A percentile compares a stretch with the other conserved stretches of the same genome.
phyloP scores from a whole-genome alignment of 2,797 vertebrate genomes.

The Ceryle rudis region DNA sequence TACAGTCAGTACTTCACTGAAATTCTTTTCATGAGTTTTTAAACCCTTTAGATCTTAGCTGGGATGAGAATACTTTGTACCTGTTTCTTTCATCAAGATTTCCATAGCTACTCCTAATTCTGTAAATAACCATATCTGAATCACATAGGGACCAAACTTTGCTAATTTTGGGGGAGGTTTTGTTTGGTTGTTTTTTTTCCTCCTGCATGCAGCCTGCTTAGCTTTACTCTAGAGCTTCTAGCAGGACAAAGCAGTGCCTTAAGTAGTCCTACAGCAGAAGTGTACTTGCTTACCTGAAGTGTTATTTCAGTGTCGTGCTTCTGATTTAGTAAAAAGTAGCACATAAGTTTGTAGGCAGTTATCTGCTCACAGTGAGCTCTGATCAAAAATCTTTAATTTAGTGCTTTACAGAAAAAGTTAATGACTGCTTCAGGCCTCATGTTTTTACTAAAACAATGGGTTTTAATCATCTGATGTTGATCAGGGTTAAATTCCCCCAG shows the following conservation, averaged over 20 bases:
- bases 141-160: background rate
- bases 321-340: background rate
- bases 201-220: background rate
- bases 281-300: fast-evolving
- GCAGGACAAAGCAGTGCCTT: background rate
- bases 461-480: background rate
- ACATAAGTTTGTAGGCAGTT: background rate
- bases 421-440: background rate
- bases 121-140: background rate
- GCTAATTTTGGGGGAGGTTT: background rate
- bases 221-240: background rate
- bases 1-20: background rate
- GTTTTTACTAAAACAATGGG: background rate
- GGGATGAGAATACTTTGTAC: background rate
- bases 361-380: background rate
- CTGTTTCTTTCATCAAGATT: background rate
- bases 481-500: background rate
- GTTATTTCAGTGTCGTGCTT: background rate
- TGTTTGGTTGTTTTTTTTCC: background rate
- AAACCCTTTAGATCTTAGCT: background rate
- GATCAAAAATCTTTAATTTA: background rate
- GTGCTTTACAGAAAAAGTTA: background rate
- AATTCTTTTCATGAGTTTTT: background rate
- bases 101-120: background rate
- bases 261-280: background rate